Evolutionary conservation across 2,888 invertebrate species (phyloP).

Genomic region (Netelia inedita): DNA sequence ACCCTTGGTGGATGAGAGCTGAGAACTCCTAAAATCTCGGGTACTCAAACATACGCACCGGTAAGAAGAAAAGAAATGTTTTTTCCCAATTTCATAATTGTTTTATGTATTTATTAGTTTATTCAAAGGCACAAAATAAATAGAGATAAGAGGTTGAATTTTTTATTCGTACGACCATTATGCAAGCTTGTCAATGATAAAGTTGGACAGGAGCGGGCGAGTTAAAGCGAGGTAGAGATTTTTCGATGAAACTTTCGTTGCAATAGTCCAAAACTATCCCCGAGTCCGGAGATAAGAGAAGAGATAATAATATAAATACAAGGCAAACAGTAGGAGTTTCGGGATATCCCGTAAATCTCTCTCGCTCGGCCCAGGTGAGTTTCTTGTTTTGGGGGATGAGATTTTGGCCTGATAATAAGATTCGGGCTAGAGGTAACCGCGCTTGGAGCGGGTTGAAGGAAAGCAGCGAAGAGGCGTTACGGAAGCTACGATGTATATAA

Average conservation of each 20-base stretch:
- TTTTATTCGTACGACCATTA: constrained; percentile 21
- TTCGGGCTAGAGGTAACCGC: constrained; percentile 75
- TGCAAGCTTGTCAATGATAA: constrained; percentile 10
- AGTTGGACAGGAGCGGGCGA: not conserved
- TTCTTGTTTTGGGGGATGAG: constrained; percentile 81
- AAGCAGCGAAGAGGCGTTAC: constrained; percentile 45
- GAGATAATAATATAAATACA: constrained; percentile 57
- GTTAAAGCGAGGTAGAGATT: constrained; percentile 47
- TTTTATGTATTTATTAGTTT: not conserved
- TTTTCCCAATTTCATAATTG: not conserved
- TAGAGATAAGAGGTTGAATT: not conserved
- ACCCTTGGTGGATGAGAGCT: constrained; percentile 20
- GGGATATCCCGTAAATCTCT: constrained; percentile 32
- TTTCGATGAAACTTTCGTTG: constrained; percentile 61
- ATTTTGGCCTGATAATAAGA: constrained; percentile 84
- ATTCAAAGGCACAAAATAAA: no score
- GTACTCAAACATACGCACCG: not conserved
- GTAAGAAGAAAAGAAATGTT: not conserved
- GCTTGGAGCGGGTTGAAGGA: constrained; percentile 62
- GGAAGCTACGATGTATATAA: constrained; percentile 33
- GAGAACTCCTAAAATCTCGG: constrained; percentile 31
- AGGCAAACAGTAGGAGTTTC: constrained; percentile 34
- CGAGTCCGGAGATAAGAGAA: constrained; percentile 30
- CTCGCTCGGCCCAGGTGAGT: constrained; percentile 66
- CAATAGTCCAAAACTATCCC: constrained; percentile 69